Percentiles rank a stretch among this genome's conserved stretches.
phyloP scores from a whole-genome alignment of 2,113 vertebrate genomes.

The Notothenia coriiceps region DNA sequence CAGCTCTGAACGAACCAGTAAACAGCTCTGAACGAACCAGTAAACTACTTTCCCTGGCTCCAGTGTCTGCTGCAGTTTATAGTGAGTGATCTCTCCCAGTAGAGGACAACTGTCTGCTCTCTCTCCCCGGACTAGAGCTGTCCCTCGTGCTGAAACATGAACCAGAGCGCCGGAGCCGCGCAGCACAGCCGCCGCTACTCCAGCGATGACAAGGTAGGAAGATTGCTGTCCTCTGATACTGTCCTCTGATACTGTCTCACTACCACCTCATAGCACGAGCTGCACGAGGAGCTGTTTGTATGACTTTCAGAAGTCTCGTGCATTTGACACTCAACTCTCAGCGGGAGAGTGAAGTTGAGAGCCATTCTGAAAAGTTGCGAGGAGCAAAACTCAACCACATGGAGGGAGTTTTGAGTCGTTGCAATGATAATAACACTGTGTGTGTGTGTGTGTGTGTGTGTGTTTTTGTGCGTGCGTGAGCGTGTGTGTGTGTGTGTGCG shows the following conservation, averaged over 20 bases:
- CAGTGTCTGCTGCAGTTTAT: background rate
- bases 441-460: background rate
- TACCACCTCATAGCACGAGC: no score
- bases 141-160: conserved; percentile 73
- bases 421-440: background rate
- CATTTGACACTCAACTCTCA: background rate
- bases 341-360: background rate
- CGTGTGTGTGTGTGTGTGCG: background rate
- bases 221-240: background rate
- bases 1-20: conserved; percentile 5
- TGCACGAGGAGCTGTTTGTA: background rate
- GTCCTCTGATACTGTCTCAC: background rate
- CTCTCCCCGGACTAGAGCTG: conserved; percentile 27
- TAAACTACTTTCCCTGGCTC: background rate
- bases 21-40: conserved; percentile 9
- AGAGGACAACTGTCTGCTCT: background rate
- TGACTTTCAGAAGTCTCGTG: background rate
- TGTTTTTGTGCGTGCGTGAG: no score
- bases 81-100: background rate
- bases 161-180: conserved; percentile 75
- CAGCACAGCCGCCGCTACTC: conserved; percentile 70
- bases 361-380: background rate
- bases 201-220: conserved; percentile 59
- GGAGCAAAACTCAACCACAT: conserved; percentile 9
- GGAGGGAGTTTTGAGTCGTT: conserved; percentile 24